phyloP scores from a whole-genome alignment of 2,888 invertebrate genomes.

The Brachynemurus nebulosus region DNA sequence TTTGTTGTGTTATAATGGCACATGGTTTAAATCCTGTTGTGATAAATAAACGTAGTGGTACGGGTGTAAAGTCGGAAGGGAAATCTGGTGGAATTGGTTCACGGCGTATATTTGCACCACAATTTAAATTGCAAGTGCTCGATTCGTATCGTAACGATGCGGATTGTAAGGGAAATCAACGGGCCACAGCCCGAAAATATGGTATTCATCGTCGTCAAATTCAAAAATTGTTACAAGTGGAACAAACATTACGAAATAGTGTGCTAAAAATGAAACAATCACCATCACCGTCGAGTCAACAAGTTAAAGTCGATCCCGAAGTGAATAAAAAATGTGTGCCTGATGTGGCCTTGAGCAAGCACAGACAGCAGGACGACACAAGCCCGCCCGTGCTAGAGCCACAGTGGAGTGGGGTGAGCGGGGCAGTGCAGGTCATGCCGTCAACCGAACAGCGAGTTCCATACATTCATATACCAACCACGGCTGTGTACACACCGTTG shows the following conservation, averaged over 20 bases:
- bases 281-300: constrained; percentile 13
- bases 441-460: constrained; percentile 7
- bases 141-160: constrained; percentile 76
- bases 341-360: constrained; percentile 27
- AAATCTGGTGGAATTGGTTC: constrained; percentile 50
- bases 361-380: constrained; percentile 32
- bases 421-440: neutral
- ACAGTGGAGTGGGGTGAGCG: neutral
- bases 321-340: constrained; percentile 22
- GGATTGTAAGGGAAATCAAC: constrained; percentile 79
- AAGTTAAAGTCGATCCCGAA: constrained; percentile 10
- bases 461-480: constrained; percentile 5
- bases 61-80: constrained; percentile 23
- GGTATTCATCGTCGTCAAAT: constrained; percentile 81
- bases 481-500: constrained; percentile 1
- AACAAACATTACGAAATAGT: constrained; percentile 61
- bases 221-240: constrained; percentile 84
- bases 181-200: constrained; percentile 81
- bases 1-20: constrained; percentile 32
- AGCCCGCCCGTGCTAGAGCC: constrained; percentile 12
- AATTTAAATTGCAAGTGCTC: constrained; percentile 78
- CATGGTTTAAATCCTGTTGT: constrained; percentile 39
- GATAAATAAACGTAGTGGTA: constrained; percentile 28
- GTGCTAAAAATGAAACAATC: constrained; percentile 36
- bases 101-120: constrained; percentile 75